Evolutionary conservation across 2,797 vertebrate genomes (phyloP), one percentile per base, ranked within the genome.

Genomic region (Leptoclinus maculatus): DNA sequence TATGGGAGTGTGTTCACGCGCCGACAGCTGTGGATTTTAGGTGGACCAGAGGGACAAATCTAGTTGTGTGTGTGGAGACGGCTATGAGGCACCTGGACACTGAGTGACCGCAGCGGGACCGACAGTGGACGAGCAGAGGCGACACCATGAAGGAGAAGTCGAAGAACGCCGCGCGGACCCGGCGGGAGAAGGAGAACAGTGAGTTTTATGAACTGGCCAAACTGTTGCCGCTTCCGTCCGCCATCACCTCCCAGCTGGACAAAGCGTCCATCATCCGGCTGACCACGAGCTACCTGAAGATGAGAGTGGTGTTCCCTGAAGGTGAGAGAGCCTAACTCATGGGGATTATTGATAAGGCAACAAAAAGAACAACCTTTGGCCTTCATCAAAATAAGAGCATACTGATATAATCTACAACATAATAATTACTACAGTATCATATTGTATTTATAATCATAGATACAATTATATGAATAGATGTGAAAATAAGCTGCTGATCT

Each of bases 171-270:
- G 98, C 98, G 85, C 96, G 97, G 90, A 99, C 97, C 62, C 97
- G 98, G 39, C 95, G 98, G 93, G 98, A 99, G 83, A 99, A 99
- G 89, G 98, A 99, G 87, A 99, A 99, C 88, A 97, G 98, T 82
- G 98, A 99, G 86, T 99, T 99, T 93, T 99, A 98, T 62, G 97
- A 99, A 93, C 96, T 99, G 95, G 98, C 98, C 71, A 99, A 99
- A 88, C 95, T 99, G 83, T 78, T 99, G 93, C 98, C 98, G 82
- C 90, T 99, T 84, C 98, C 98, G 80, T 97, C 98, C 0, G 98
- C 98, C 85, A 99, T 99, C 96, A 99, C 98, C 79, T 99, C 98
- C 23, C 98, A 99, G 91, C 96, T 99, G 92, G 98, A 99, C 85
- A 99, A 99, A 90, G 98, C 98, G 45, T 99, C 98, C 75, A 99